Evolutionary conservation across 2,797 vertebrate genomes (phyloP), one percentile per base, ranked within the genome.

Genomic region (Remorina albescens): DNA sequence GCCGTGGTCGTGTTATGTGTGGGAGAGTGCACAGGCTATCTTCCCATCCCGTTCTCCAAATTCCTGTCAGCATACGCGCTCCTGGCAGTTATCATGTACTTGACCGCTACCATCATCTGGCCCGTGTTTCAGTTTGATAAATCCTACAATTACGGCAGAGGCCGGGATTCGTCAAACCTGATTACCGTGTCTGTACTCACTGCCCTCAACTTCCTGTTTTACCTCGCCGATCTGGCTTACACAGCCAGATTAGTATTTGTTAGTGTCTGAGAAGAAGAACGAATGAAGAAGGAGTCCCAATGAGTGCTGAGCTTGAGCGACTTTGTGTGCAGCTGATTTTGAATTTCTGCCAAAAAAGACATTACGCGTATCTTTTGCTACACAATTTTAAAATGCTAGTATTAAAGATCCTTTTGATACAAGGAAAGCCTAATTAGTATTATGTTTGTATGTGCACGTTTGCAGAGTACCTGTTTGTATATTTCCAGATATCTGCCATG

Each of bases 51-150:
- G 0, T 96, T 98, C 86, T 92, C 96, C 60, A 95, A 92, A 32
- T 97, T 97, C 89, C 93, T 98, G 67, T 96, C 85, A 0, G 94
- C 68, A 1, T 96, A 96, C 0, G 96, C 95, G 41, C 87, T 98
- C 30, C 76, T 97, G 58, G 95, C 96, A 0, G 95, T 91, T 0
- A 25, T 91, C 53, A 86, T 96, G 89, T 98, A 97, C 18, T 88
- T 95, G 73, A 73, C 92, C 0, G 96, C 96, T 10, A 93, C 96
- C 39, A 83, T 98, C 75, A 64, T 97, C 80, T 98, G 97, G 97
- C 97, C 97, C 0, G 87, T 98, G 68, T 97, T 95, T 86, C 87
- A 96, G 50, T 97, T 98, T 1, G 87, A 92, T 25, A 81, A 85
- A 8, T 67, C 60, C 3, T 74, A 93, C 18, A 0, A 0, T 0